These are phyloP conservation scores for Protaetia brevitarsis DNA, from an alignment of 1,140 invertebrate genomes.

Conservation along the genomic window DNA sequence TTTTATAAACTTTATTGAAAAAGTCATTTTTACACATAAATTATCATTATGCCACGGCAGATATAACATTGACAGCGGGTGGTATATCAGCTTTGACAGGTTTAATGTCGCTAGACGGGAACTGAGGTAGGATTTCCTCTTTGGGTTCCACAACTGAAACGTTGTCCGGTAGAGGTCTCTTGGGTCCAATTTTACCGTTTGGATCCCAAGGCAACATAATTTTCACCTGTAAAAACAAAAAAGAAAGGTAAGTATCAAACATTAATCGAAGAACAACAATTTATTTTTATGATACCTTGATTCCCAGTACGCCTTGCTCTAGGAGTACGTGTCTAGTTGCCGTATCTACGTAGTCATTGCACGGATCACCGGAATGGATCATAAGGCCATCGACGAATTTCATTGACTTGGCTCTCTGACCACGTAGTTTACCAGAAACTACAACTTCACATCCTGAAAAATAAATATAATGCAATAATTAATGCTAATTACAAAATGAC, in stretches of 20 bases:
- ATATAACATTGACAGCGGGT: constrained; percentile 42
- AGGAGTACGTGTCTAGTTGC: constrained; percentile 97
- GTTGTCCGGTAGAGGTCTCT: constrained; percentile 95
- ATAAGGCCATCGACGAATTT: constrained; percentile 99
- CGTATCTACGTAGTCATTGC: constrained; percentile 96
- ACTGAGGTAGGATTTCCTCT: constrained; percentile 66
- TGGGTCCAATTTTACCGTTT: constrained; percentile 95
- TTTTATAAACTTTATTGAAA: constrained; percentile 20
- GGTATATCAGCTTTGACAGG: constrained; percentile 51
- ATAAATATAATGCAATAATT: neutral
- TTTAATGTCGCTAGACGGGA: constrained; percentile 65
- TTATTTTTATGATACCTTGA: constrained; percentile 64
- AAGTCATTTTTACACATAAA: neutral
- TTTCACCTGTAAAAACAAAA: constrained; percentile 65
- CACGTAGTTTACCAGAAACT: constrained; percentile 97
- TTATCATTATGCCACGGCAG: constrained; percentile 5
- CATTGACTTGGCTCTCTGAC: constrained; percentile 99
- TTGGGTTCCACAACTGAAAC: constrained; percentile 94
- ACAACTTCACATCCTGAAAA: constrained; percentile 88
- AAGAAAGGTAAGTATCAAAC: constrained; percentile 31
- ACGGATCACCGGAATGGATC: constrained; percentile 99
- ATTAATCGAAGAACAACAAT: neutral
- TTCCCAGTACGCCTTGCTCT: constrained; percentile 85
- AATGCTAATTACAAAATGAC: too few relatives aligned
- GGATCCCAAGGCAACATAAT: constrained; percentile 99